Conservation (phyloP, 2,888 invertebrate genomes). For the Oxytorus armatus region DNA sequence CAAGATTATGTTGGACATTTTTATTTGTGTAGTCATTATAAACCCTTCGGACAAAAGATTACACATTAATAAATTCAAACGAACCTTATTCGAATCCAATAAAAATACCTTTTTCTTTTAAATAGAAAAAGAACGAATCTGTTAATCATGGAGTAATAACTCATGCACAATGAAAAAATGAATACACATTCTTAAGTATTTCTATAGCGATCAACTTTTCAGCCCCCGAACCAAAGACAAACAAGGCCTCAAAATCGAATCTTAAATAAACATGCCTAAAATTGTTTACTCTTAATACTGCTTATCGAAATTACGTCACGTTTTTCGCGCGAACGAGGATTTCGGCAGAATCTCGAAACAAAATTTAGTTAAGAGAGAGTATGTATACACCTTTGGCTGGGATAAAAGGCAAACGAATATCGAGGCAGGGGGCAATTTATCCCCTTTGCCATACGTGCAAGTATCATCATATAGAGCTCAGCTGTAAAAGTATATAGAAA, state of each 20-base stretch:
- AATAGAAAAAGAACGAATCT: no score
- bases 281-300: not conserved
- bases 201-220: no score
- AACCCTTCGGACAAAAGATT: no score
- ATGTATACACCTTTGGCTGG: not conserved
- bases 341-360: not conserved
- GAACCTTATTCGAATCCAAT: no score
- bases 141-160: no score
- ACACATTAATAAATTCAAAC: no score
- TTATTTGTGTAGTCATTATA: no score
- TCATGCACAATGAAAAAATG: no score
- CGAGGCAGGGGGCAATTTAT: not conserved
- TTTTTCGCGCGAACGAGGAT: not conserved
- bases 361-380: not conserved
- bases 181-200: no score
- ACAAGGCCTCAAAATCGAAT: not conserved
- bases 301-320: not conserved
- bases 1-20: no score
- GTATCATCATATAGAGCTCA: not conserved
- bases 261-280: not conserved
- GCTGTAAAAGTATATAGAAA: not conserved
- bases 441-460: not conserved
- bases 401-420: conserved; percentile 3
- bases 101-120: not conserved
- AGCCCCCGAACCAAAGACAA: no score